Evolutionary conservation across 2,113 vertebrate genomes (phyloP).

Genomic region (Nothocercus nigrocapillus): DNA sequence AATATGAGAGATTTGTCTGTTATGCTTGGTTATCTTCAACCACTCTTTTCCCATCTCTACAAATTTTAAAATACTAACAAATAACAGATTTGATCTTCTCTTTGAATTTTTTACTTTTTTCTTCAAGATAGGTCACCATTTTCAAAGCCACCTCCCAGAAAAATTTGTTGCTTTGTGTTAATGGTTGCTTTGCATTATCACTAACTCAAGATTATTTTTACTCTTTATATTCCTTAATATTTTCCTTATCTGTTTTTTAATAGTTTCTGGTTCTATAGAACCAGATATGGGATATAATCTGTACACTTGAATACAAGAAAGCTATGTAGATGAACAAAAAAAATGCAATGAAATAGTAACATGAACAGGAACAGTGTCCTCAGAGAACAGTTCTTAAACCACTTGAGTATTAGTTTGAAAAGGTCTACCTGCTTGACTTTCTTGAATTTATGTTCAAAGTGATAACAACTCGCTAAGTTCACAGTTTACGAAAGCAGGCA

Average conservation of each 20-base stretch:
- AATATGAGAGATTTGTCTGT: not conserved
- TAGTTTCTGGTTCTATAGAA: not conserved
- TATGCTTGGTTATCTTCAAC: not conserved
- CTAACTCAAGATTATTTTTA: not conserved
- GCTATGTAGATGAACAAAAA: not conserved
- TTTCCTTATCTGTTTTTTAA: not conserved
- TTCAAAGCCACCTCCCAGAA: not conserved
- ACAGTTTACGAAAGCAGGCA: not conserved
- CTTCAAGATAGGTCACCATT: not conserved
- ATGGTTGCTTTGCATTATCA: fast-evolving
- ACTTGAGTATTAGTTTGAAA: not conserved
- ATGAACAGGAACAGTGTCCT: not conserved
- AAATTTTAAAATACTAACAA: not conserved
- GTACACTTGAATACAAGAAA: not conserved
- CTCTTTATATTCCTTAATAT: not conserved
- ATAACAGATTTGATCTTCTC: not conserved
- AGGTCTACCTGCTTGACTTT: not conserved
- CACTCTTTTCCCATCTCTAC: not conserved
- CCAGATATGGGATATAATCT: too few species aligned
- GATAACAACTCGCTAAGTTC: not conserved
- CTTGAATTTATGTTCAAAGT: not conserved
- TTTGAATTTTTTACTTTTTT: not conserved
- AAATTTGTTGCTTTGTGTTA: not conserved
- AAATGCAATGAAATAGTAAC: not conserved
- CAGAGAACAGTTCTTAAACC: not conserved